A percentile compares a stretch with the other conserved stretches of the same genome.
Conservation (phyloP, 1,140 invertebrate species). For the Lordiphosa clarofinis region DNA sequence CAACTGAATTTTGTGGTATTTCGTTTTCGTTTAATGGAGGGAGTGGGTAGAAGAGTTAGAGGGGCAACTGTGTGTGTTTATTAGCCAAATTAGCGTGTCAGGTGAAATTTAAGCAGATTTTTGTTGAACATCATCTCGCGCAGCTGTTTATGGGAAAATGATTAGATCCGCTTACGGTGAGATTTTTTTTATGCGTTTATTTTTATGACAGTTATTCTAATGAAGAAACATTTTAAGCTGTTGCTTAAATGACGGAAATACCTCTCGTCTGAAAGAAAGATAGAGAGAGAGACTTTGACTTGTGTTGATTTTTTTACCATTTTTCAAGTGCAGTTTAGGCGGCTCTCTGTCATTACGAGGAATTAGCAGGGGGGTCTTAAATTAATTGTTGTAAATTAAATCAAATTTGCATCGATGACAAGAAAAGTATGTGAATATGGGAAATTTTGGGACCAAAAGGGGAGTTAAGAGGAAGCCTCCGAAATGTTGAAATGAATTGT, state of each 20-base stretch:
- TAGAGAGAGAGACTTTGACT: constrained; percentile 11
- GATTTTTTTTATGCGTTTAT: constrained; percentile 72
- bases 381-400: constrained; percentile 73
- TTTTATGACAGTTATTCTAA: constrained; percentile 78
- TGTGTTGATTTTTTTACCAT: constrained; percentile 68
- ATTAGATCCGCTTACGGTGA: constrained; percentile 70
- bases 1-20: constrained; percentile 51
- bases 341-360: constrained; percentile 50
- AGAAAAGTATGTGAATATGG: constrained; percentile 3
- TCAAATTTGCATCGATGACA: constrained; percentile 29
- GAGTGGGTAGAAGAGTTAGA: neutral
- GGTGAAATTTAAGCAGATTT: constrained; percentile 78
- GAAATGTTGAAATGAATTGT: no score
- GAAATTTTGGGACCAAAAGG: neutral
- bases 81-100: constrained; percentile 74
- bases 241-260: constrained; percentile 73
- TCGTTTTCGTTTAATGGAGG: constrained; percentile 1
- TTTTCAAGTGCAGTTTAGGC: constrained; percentile 72
- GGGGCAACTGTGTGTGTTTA: constrained; percentile 42
- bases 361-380: constrained; percentile 57
- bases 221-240: constrained; percentile 75
- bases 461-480: neutral
- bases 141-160: constrained; percentile 71
- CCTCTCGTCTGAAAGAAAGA: constrained; percentile 24
- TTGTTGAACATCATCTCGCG: constrained; percentile 44